Evolutionary conservation across 2,113 vertebrate species (phyloP), one percentile per base, ranked within the genome.

Genomic region (Thymallus thymallus): DNA sequence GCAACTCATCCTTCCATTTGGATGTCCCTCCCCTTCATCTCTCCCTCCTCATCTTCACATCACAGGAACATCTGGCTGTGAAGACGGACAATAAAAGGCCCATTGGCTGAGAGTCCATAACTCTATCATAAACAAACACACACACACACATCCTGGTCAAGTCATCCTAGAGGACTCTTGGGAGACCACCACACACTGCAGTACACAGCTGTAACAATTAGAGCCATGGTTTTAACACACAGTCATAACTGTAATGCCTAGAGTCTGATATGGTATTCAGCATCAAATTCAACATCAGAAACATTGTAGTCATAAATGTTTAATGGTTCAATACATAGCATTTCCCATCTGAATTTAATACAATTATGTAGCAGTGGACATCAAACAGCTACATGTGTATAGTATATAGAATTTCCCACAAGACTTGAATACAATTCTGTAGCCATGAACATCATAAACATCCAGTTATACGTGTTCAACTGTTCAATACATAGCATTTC

Each of bases 51-150:
- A 79, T 87, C 84, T 78, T 82, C 83, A 77, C 87, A 90, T 89
- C 83, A 83, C 75, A 79, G 75, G 76, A 85, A 90, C 90, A 92
- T 91, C 90, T 93, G 89, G 84, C 72, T 82, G 29, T 35, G 66
- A 82, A 88, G 81, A 71, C 75, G 76, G 83, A 82, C 78, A 87
- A 88, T 82, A 87, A 87, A 82, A 83, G 75, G 77, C 74, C 70
- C 51, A 76, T 71, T 51, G 70, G 73, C 73, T 73, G 51, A 68
- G 78, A 58, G 68, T 82, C 80, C 60, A 76, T 76, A 76, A 45
- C 80, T 83, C 75, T 81, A 18, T 45, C 72, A 30, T 5, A 5
- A 10, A 32, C 23, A 5, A 23, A 46, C 41, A 13, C 67, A n/a
- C 66, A 45, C 20, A 13, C 73, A 84, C 78, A 41, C 18, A 35